Evolutionary conservation across 2,797 vertebrate species (phyloP).

Genomic region (Apogon talboti): DNA sequence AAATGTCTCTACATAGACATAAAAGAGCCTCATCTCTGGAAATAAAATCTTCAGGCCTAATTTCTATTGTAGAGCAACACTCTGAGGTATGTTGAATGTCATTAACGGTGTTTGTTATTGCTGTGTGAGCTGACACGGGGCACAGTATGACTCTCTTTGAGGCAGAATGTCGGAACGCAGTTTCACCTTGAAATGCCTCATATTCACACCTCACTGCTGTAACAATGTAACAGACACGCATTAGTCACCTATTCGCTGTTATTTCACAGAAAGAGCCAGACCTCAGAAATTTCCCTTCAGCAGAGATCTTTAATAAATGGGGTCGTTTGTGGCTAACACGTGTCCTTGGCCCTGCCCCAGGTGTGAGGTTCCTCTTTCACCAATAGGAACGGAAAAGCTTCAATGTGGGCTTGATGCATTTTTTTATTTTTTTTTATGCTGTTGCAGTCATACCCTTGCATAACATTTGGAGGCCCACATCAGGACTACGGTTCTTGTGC

Average conservation of each 20-base stretch:
- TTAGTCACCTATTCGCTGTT: conserved; percentile 53
- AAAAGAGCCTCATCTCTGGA: background rate
- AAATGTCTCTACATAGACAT: background rate
- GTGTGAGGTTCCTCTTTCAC: conserved; percentile 61
- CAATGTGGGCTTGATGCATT: conserved; percentile 64
- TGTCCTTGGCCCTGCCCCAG: conserved; percentile 66
- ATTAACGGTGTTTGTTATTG: conserved; percentile 12
- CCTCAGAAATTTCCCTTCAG: conserved; percentile 58
- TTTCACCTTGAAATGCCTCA: conserved; percentile 46
- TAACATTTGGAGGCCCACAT: conserved; percentile 75
- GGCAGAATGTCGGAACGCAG: conserved; percentile 20
- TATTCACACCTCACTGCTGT: conserved; percentile 26
- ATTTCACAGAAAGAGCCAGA: conserved; percentile 42
- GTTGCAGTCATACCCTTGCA: conserved; percentile 72
- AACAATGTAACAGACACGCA: conserved; percentile 29
- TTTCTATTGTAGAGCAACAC: background rate
- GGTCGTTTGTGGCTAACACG: conserved; percentile 59
- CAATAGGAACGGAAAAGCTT: conserved; percentile 58
- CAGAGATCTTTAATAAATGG: conserved; percentile 46
- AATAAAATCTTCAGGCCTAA: background rate
- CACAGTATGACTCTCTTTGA: background rate
- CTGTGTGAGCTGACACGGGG: conserved; percentile 12
- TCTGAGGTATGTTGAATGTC: conserved; percentile 1
- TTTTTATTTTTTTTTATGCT: conserved; percentile 37
- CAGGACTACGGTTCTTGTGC: conserved; percentile 69